Evolutionary conservation across 2,888 invertebrate genomes (phyloP), one percentile per base, ranked within the genome.

Genomic region (Coecobrya sp.): DNA sequence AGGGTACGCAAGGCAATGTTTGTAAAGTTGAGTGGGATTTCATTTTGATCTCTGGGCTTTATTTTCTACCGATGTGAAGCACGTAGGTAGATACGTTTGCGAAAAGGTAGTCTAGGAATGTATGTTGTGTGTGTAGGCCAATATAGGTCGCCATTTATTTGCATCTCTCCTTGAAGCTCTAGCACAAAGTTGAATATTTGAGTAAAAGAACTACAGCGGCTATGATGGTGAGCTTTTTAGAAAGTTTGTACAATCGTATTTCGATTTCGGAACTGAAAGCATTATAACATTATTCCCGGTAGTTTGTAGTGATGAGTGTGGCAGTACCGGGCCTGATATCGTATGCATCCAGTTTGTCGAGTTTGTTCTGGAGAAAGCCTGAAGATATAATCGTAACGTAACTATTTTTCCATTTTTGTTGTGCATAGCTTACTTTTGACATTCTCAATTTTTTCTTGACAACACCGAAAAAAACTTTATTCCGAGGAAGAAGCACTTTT

Each of bases 11-110:
- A 59, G 10, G 59, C 59, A 19, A 30, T 68, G 68, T 68, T 68
- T 68, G 30, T 68, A 36, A 68, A 68, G 68, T 68, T 68, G 68
- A 68, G 68, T 68, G 68, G 68, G 68, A 68, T 68, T 68, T 68
- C 36, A 36, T 68, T 68, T 11, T 68, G 68, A 68, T 68, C 68
- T 68, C 68, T 68, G 36, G 68, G 68, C 68, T 68, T 68, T 68
- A 68, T 68, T 68, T 16, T n/a, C 16, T 68, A 68, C 68, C 8
- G 68, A 11, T 59, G 19, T 36, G 36, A 4, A 68, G n/a, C 8
- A 65, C 19, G 68, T 30, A 68, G 68, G 27, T 16, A 10, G 68
- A 27, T 68, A 59, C 59, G 49, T 19, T 5, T 2, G 19, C 7
- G 2, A 11, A 19, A 1, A 59, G 22, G 59, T 22, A 59, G 22